Conservation (phyloP, 2,113 vertebrate species). For the Rhynchomys soricoides region DNA sequence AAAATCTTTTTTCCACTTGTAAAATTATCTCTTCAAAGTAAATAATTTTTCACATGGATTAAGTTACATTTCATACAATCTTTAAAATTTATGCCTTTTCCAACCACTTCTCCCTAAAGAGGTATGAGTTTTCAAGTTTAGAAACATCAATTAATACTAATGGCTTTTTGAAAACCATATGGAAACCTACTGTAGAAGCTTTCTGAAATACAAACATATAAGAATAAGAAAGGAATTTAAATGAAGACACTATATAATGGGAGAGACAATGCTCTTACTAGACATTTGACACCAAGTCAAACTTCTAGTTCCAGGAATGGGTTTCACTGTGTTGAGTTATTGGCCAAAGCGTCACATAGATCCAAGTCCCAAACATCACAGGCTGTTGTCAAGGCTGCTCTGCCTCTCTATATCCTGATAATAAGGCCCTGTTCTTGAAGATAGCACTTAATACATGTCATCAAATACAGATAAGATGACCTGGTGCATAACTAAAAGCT, state of each 20-base stretch:
- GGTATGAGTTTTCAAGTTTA: background rate
- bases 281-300: background rate
- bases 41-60: background rate
- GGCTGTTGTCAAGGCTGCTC: background rate
- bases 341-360: background rate
- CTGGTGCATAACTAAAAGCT: background rate
- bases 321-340: background rate
- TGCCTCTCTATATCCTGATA: background rate
- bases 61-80: background rate
- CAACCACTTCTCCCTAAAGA: constrained; percentile 5
- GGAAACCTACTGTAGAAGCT: background rate
- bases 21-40: constrained; percentile 42
- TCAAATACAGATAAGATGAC: background rate
- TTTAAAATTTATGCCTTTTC: background rate
- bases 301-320: background rate
- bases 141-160: background rate
- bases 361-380: background rate
- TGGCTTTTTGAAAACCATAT: background rate
- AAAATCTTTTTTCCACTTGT: constrained; percentile 24
- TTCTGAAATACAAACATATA: background rate
- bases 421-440: background rate
- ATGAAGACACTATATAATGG: background rate
- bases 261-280: background rate
- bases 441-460: background rate
- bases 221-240: background rate